Evolutionary conservation across 2,797 vertebrate species (phyloP).

Genomic region (Hypotaenidia philippensis): DNA sequence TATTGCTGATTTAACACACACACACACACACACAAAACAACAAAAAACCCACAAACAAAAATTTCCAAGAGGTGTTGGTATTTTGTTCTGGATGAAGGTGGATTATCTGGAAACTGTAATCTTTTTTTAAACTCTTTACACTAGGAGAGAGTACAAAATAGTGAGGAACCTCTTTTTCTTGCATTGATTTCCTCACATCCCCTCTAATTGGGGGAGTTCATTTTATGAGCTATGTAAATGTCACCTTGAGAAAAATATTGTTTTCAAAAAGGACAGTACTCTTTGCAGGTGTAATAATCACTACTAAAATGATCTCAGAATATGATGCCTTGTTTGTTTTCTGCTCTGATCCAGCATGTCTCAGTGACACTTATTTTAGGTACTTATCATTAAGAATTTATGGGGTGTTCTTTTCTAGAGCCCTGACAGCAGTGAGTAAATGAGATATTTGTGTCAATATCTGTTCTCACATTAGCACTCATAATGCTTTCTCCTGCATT

Average conservation of each 20-base stretch:
- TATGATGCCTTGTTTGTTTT: background rate
- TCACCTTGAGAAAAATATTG: background rate
- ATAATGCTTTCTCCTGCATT: background rate
- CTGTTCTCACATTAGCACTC: background rate
- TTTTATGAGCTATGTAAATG: background rate
- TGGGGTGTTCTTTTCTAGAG: background rate
- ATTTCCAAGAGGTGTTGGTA: background rate
- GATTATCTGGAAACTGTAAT: background rate
- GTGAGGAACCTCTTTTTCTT: background rate
- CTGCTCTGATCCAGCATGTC: background rate
- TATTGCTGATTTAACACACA: background rate
- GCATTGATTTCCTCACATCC: background rate
- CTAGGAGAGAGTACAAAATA: background rate
- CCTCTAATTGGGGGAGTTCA: background rate
- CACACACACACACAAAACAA: background rate
- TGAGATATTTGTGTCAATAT: background rate
- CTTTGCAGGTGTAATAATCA: background rate
- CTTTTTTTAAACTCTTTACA: background rate
- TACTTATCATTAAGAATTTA: constrained; percentile 50
- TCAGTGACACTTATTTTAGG: constrained; percentile 3
- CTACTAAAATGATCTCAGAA: background rate
- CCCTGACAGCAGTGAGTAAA: background rate
- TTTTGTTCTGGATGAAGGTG: background rate
- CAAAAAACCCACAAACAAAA: too few species aligned
- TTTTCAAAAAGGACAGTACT: background rate